Conservation (phyloP, 2,113 vertebrate genomes). For the Rynchops niger region DNA sequence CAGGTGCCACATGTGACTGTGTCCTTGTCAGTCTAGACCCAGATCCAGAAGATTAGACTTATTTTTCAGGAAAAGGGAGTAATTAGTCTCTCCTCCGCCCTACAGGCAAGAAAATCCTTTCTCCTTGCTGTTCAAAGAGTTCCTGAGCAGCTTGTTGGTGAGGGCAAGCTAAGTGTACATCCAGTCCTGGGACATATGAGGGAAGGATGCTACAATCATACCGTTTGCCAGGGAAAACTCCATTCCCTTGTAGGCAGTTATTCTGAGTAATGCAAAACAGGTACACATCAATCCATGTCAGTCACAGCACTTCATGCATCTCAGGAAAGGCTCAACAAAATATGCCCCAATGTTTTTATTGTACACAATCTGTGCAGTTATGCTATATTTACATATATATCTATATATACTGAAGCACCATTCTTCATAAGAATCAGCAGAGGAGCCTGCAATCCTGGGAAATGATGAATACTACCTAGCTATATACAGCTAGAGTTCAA, state of each 20-base stretch:
- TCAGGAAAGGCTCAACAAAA: neutral
- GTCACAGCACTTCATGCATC: neutral
- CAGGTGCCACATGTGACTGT: accelerated
- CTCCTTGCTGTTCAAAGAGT: neutral
- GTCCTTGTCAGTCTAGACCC: neutral
- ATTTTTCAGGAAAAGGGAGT: neutral
- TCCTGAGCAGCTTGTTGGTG: neutral
- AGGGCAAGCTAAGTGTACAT: neutral
- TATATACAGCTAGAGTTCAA: neutral
- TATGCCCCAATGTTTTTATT: neutral
- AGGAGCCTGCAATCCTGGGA: neutral
- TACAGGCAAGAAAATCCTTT: neutral
- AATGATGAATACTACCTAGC: neutral
- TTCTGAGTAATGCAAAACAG: neutral
- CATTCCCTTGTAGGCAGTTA: neutral
- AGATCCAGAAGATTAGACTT: neutral
- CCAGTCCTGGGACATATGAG: neutral
- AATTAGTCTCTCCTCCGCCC: neutral
- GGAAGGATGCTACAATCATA: neutral
- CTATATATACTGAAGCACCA: neutral
- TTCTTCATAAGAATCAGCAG: neutral
- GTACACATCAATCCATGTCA: neutral
- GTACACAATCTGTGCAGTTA: neutral
- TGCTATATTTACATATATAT: neutral
- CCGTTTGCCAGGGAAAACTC: neutral